phyloP scores from a whole-genome alignment of 1,140 invertebrate species.

The Mactra quadrangularis region DNA sequence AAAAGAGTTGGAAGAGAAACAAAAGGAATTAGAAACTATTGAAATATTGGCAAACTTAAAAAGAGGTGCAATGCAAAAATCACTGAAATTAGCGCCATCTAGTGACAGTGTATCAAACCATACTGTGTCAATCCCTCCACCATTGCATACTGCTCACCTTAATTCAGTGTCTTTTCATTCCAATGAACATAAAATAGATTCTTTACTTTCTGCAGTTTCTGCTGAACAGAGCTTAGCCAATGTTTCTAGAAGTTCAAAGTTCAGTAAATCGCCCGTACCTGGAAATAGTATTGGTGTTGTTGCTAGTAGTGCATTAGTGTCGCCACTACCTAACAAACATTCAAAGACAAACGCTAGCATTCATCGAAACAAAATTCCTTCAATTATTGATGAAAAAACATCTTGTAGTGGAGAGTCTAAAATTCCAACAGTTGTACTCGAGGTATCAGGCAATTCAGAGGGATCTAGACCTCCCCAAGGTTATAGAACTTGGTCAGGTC shows the following conservation, averaged over 20 bases:
- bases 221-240: too few species aligned
- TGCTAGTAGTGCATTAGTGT: too few species aligned
- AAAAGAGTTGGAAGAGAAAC: slow-evolving; percentile 45
- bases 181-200: too few species aligned
- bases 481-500: slow-evolving; percentile 6
- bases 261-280: too few species aligned
- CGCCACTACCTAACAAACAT: neutral
- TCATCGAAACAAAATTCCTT: neutral
- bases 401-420: neutral
- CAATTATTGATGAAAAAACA: neutral
- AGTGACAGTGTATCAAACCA: too few species aligned
- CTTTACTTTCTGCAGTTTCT: too few species aligned
- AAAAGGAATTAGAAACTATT: slow-evolving; percentile 58
- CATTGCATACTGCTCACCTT: too few species aligned
- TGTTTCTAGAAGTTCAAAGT: too few species aligned
- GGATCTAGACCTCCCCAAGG: neutral
- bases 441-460: slow-evolving; percentile 23
- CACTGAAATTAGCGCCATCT: neutral
- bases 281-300: too few species aligned
- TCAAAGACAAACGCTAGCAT: neutral
- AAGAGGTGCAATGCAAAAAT: slow-evolving; percentile 38
- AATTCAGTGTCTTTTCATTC: too few species aligned
- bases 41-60: slow-evolving; percentile 52
- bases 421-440: slow-evolving; percentile 39
- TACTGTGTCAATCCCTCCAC: too few species aligned